Evolutionary conservation across 2,113 vertebrate genomes (phyloP).

Genomic region (Hystrix brachyura): DNA sequence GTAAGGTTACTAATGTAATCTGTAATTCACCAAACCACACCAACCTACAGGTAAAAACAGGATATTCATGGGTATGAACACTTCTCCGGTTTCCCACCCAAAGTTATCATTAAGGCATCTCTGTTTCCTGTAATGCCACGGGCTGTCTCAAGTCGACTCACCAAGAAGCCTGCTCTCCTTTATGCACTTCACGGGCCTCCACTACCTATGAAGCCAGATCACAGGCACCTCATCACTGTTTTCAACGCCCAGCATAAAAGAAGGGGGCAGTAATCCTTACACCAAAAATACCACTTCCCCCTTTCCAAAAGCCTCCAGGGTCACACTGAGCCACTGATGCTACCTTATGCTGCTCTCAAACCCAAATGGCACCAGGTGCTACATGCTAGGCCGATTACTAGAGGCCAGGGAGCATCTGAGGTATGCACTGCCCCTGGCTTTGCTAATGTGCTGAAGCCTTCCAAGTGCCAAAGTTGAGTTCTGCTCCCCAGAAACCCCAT

Average conservation of each 20-base stretch:
- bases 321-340: slow-evolving; percentile 14
- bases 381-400: not conserved
- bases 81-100: slow-evolving; percentile 47
- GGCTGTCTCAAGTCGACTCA: not conserved
- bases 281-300: not conserved
- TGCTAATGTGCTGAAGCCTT: not conserved
- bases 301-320: slow-evolving; percentile 37
- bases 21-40: slow-evolving; percentile 26
- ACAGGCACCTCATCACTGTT: slow-evolving; percentile 1
- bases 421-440: not conserved
- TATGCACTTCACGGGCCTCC: not conserved
- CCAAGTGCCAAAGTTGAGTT: slow-evolving; percentile 24
- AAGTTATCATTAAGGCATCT: not conserved
- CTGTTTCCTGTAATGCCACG: slow-evolving; percentile 11
- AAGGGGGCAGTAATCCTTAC: not conserved
- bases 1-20: not conserved
- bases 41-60: not conserved
- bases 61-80: not conserved
- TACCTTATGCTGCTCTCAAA: slow-evolving; percentile 42
- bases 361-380: slow-evolving; percentile 36
- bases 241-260: not conserved
- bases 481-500: not conserved
- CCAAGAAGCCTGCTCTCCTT: slow-evolving; percentile 28
- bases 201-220: not conserved
- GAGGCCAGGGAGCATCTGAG: slow-evolving; percentile 2